Base-by-base conservation (phyloP, 2,888 invertebrate genomes). In the Allacma fusca region DNA sequence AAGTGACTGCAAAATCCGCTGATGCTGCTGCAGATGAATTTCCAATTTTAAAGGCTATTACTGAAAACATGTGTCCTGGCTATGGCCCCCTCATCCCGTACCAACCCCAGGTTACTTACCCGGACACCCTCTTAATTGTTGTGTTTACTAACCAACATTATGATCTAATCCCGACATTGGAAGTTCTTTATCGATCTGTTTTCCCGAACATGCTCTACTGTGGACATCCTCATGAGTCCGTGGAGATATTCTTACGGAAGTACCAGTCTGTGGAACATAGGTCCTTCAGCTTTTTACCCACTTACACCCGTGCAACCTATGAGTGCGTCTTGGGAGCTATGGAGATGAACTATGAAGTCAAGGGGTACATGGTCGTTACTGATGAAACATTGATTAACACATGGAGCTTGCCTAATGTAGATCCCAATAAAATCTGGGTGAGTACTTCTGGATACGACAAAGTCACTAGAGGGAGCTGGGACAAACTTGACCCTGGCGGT, bases 281-380 rank as follows among this genome's bases (percentile, higher is more conserved):
- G 0, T 83, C 85, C 19, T 84, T 84, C 76, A 83, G 82, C 19
- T 85, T 84, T 77, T 77, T 85, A 4, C 85, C 85, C 12, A 84
- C 84, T 1, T 84, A 85, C 78, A 84, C 85, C 1, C 76, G 82
- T 40, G 82, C 85, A 13, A 84, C 83, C 0, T 85, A 85, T 67
- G 85, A 85, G 62, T 85, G 85, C 59, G 80, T 85, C 0, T 68
- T 85, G 59, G 85, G 85, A 29, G 85, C 85, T 23, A 82, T 85
- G 82, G 85, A 85, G 80, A 85, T 85, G 85, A 85, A 85, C 26
- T 85, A 85, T 78, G 83, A 84, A 13, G 85, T 85, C 2, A 85
- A 85, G 44, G 85, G 85, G 0, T 85, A 84, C 73, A 73, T 84
- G 71, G 81, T 85, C 13, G 83, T 85, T 19, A 84, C 83, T 12